Percentiles rank a stretch among this genome's conserved stretches.
phyloP scores from a whole-genome alignment of 2,888 invertebrate genomes.

The Tipula lateralis region DNA sequence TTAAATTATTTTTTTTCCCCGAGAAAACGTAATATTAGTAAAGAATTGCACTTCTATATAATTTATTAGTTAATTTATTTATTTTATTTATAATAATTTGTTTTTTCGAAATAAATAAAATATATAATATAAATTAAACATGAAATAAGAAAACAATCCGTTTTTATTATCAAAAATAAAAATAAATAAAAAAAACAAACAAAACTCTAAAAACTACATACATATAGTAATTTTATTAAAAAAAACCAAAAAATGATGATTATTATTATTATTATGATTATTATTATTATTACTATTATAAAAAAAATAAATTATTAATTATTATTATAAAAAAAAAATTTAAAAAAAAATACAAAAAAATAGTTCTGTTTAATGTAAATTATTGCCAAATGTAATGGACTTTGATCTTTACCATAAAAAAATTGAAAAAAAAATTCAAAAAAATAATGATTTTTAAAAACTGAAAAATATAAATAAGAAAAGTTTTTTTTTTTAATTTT shows the following conservation, averaged over 20 bases:
- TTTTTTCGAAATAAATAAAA: background rate
- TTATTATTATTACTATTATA: background rate
- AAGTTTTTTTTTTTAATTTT: slow-evolving; percentile 13
- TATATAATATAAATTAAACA: background rate
- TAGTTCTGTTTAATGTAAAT: slow-evolving; percentile 19
- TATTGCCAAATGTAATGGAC: slow-evolving; percentile 27
- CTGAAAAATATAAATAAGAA: slow-evolving; percentile 19
- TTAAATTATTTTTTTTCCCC: background rate
- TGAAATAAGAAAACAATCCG: background rate
- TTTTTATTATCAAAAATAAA: slow-evolving; percentile 8
- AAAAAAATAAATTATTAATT: slow-evolving; percentile 9
- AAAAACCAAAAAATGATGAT: background rate
- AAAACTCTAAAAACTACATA: background rate
- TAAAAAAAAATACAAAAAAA: slow-evolving; percentile 14
- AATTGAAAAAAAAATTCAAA: slow-evolving; percentile 6
- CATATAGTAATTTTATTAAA: slow-evolving; percentile 3
- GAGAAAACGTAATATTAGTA: background rate
- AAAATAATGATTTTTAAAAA: slow-evolving; percentile 27
- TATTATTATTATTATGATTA: slow-evolving; percentile 1
- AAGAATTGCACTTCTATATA: background rate
- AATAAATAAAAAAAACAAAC: background rate
- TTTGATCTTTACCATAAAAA: slow-evolving; percentile 28
- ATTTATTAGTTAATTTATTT: background rate
- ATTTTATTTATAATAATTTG: background rate
- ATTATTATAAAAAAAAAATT: slow-evolving; percentile 20